A percentile compares a stretch with the other conserved stretches of the same genome.
Evolutionary conservation across 2,888 invertebrate genomes (phyloP).

Genomic region (Seira musarum): DNA sequence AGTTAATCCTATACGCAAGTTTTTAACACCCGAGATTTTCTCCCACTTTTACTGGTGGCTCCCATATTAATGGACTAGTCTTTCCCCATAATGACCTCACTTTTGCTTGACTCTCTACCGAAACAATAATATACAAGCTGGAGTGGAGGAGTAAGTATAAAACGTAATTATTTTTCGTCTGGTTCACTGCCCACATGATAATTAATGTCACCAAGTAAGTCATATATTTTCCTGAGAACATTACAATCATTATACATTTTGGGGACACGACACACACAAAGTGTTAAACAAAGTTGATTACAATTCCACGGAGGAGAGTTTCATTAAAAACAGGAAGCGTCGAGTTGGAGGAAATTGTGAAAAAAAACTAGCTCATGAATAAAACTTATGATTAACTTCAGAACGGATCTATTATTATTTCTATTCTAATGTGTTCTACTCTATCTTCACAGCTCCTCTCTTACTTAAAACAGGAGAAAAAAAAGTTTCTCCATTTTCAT

Average conservation of each 20-base stretch:
- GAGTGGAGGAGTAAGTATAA: too few species aligned
- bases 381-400: too few species aligned
- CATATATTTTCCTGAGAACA: constrained; percentile 64
- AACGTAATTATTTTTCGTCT: constrained; percentile 69
- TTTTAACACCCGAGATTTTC: neutral
- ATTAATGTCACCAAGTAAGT: constrained; percentile 68
- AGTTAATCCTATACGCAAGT: constrained; percentile 26
- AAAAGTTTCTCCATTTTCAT: too few species aligned
- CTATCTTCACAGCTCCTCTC: too few species aligned
- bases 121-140: neutral
- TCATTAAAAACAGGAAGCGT: constrained; percentile 69
- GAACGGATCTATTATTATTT: neutral
- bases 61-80: too few species aligned
- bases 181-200: constrained; percentile 67
- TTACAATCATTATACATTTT: constrained; percentile 66
- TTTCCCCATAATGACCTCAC: constrained; percentile 14
- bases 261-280: constrained; percentile 56
- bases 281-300: constrained; percentile 69
- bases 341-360: constrained; percentile 64
- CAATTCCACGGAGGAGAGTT: constrained; percentile 37
- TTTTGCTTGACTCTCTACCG: neutral
- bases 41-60: too few species aligned
- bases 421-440: constrained; percentile 14
- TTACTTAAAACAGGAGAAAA: too few species aligned
- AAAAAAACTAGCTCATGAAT: neutral